phyloP scores from a whole-genome alignment of 2,888 invertebrate species.

The Tupiocoris notatus region DNA sequence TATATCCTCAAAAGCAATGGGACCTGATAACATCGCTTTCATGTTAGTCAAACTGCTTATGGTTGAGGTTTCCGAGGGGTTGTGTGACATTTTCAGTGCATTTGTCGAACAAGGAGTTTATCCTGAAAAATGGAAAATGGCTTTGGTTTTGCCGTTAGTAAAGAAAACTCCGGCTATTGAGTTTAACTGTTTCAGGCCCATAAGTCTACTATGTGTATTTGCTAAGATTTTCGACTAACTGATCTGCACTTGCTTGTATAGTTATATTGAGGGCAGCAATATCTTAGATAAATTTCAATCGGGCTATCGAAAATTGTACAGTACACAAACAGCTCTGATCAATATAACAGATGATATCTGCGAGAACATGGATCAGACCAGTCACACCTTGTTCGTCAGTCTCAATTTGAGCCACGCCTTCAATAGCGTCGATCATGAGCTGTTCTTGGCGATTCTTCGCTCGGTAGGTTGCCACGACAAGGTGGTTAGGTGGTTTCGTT shows the following conservation, averaged over 20 bases:
- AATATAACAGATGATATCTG: not conserved
- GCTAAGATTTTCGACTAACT: not conserved
- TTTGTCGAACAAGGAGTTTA: not conserved
- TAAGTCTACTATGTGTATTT: not conserved
- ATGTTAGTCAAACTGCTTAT: no score
- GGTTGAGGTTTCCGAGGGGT: no score
- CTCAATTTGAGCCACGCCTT: constrained; percentile 16
- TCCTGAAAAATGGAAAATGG: not conserved
- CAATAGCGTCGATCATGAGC: not conserved
- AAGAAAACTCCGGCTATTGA: not conserved
- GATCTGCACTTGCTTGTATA: not conserved
- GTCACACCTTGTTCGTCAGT: not conserved
- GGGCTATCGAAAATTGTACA: not conserved
- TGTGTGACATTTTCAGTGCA: not conserved
- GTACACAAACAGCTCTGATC: constrained; percentile 4
- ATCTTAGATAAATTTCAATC: constrained; percentile 2
- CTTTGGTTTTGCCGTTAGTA: not conserved
- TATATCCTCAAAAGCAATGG: no score
- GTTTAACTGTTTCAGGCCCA: not conserved
- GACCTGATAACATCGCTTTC: no score
- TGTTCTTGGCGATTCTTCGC: not conserved
- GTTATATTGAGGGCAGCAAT: not conserved
- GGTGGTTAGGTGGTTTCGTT: not conserved
- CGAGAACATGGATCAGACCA: not conserved
- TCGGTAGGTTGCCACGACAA: not conserved